These are phyloP conservation scores for Zophobas atratus DNA, from an alignment of 1,140 invertebrate genomes.

Conservation along the genomic window DNA sequence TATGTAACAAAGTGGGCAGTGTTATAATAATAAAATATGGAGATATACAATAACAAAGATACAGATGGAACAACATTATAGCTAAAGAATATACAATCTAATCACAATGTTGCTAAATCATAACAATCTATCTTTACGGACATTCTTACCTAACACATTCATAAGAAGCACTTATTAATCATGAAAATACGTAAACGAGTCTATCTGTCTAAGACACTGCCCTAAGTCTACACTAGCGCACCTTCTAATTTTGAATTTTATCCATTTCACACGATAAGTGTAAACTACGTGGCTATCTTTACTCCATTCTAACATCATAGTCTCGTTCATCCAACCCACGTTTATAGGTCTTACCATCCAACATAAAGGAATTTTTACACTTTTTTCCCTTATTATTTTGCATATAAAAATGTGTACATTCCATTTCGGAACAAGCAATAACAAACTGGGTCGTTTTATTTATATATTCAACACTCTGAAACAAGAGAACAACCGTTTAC, in stretches of 20 bases:
- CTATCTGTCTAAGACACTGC: constrained; percentile 61
- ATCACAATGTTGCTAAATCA: constrained; percentile 68
- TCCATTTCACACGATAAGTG: constrained; percentile 22
- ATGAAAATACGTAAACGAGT: constrained; percentile 67
- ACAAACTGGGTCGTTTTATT: constrained; percentile 6
- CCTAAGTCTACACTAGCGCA: constrained; percentile 55
- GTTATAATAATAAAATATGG: constrained; percentile 58
- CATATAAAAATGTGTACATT: constrained; percentile 31
- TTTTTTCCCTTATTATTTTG: constrained; percentile 18
- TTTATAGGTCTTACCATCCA: neutral
- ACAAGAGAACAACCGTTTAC: constrained; percentile 17
- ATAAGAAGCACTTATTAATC: constrained; percentile 70
- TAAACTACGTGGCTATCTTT: constrained; percentile 34
- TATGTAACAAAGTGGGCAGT: constrained; percentile 50
- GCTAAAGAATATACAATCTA: constrained; percentile 66
- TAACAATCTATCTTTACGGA: constrained; percentile 66
- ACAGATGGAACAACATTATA: constrained; percentile 63
- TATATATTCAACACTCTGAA: constrained; percentile 23
- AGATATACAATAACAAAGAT: constrained; percentile 59
- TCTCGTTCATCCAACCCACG: constrained; percentile 25
- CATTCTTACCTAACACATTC: constrained; percentile 69
- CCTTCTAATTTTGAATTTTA: constrained; percentile 56
- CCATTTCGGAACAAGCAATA: constrained; percentile 22
- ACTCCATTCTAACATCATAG: constrained; percentile 15
- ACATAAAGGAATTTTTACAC: neutral